These are phyloP conservation scores for Ceyx margarethae DNA, from an alignment of 2,113 vertebrate genomes.

Conservation along the genomic window DNA sequence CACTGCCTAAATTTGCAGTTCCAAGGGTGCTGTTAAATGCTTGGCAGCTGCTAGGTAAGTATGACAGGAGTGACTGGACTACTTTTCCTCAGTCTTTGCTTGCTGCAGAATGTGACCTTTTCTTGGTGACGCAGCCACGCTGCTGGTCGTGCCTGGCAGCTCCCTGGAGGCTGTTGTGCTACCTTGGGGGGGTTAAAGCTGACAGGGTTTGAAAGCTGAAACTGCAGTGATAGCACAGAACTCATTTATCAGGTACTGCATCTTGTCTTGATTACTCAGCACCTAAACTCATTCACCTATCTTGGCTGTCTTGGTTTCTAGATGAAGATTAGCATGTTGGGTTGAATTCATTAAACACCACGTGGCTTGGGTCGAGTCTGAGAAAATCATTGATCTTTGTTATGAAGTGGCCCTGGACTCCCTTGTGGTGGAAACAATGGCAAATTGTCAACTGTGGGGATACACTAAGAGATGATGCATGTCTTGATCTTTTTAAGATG, in stretches of 20 bases:
- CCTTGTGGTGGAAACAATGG: not conserved
- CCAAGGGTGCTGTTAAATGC: constrained; percentile 15
- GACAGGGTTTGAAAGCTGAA: constrained; percentile 5
- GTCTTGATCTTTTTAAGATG: not conserved
- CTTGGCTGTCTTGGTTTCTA: not conserved
- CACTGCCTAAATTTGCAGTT: constrained; percentile 30
- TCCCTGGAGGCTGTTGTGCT: not conserved
- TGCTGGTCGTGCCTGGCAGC: not conserved
- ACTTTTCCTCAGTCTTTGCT: not conserved
- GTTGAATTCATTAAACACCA: not conserved
- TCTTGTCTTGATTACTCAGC: constrained; percentile 37
- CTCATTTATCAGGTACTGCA: not conserved
- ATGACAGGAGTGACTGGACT: not conserved
- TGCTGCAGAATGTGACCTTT: constrained; percentile 23
- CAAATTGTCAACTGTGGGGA: not conserved
- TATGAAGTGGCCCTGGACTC: not conserved
- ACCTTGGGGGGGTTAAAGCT: constrained; percentile 3
- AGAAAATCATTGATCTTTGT: not conserved
- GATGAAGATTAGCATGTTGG: not conserved
- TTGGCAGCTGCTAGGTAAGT: not conserved
- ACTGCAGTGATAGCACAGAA: not conserved
- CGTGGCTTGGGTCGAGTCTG: not conserved
- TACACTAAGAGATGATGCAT: not conserved
- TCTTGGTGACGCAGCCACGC: not conserved
- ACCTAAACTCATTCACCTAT: constrained; percentile 11